Percentiles rank a stretch among this genome's conserved stretches.
These are phyloP conservation scores for Elegia similella DNA, from an alignment of 2,888 invertebrate genomes.

Conservation along the genomic window DNA sequence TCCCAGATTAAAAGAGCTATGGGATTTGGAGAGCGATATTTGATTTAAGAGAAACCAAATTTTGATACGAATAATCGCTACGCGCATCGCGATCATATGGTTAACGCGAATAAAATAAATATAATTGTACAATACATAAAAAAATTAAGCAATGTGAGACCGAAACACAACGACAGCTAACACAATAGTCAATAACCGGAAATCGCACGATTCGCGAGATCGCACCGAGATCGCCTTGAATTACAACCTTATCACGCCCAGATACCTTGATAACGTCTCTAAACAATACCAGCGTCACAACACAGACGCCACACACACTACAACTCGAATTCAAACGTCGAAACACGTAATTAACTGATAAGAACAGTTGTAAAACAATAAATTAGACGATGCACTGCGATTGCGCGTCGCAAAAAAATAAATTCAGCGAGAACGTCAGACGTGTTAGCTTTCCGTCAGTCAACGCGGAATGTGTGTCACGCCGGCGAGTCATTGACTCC, in stretches of 20 bases:
- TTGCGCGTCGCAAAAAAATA: slow-evolving; percentile 39
- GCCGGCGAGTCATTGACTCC: slow-evolving; percentile 75
- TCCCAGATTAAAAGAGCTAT: background rate
- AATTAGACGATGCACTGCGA: slow-evolving; percentile 45
- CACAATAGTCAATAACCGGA: slow-evolving; percentile 31
- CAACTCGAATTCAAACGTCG: slow-evolving; percentile 12
- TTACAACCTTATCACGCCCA: slow-evolving; percentile 43
- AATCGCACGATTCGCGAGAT: slow-evolving; percentile 39
- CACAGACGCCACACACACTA: slow-evolving; percentile 26
- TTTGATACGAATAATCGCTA: background rate
- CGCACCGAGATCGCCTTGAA: slow-evolving; percentile 45
- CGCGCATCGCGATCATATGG: background rate
- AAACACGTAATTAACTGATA: slow-evolving; percentile 37
- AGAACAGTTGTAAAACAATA: slow-evolving; percentile 42
- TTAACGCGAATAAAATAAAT: slow-evolving; percentile 13
- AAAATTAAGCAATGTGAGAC: slow-evolving; percentile 21
- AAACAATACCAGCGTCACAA: slow-evolving; percentile 30
- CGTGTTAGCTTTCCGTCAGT: slow-evolving; percentile 64
- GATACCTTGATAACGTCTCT: slow-evolving; percentile 32
- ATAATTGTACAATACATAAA: slow-evolving; percentile 2
- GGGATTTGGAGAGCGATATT: background rate
- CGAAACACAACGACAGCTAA: slow-evolving; percentile 26
- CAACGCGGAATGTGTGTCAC: slow-evolving; percentile 77
- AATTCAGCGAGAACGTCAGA: slow-evolving; percentile 54
- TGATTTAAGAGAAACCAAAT: background rate